Percentiles rank a stretch among this genome's conserved stretches.
Conservation (phyloP, 2,797 vertebrate species). For the Harpagifer antarcticus region DNA sequence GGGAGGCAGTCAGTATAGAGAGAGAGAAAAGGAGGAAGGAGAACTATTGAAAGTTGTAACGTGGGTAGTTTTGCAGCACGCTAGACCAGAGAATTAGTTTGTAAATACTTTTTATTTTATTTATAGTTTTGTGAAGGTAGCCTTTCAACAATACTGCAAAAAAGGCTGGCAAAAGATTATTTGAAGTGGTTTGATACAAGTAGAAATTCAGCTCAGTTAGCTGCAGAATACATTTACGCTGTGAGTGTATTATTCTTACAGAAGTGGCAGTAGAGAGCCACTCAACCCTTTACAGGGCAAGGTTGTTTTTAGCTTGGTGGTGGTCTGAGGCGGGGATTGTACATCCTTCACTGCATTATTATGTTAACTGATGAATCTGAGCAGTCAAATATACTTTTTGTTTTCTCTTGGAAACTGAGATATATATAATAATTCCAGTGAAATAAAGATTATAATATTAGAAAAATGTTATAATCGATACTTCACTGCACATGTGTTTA, state of each 20-base stretch:
- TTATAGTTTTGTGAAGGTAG: too few species aligned
- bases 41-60: not conserved
- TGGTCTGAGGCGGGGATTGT: not conserved
- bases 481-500: not conserved
- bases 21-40: not conserved
- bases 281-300: constrained; percentile 80
- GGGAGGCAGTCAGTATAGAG: not conserved
- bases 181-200: too few species aligned
- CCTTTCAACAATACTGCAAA: too few species aligned
- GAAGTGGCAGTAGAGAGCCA: constrained; percentile 78
- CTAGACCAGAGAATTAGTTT: too few species aligned
- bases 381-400: not conserved
- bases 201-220: too few species aligned
- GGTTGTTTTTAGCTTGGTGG: constrained; percentile 69
- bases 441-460: not conserved
- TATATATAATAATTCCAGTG: too few species aligned
- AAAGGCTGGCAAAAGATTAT: too few species aligned
- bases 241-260: constrained; percentile 84
- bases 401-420: not conserved
- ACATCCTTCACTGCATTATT: not conserved
- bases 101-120: too few species aligned
- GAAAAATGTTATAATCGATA: not conserved
- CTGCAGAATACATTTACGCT: constrained; percentile 74
- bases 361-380: not conserved
- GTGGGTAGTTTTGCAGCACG: too few species aligned